phyloP scores from a whole-genome alignment of 1,140 invertebrate genomes.

The Drosophila watanabei region DNA sequence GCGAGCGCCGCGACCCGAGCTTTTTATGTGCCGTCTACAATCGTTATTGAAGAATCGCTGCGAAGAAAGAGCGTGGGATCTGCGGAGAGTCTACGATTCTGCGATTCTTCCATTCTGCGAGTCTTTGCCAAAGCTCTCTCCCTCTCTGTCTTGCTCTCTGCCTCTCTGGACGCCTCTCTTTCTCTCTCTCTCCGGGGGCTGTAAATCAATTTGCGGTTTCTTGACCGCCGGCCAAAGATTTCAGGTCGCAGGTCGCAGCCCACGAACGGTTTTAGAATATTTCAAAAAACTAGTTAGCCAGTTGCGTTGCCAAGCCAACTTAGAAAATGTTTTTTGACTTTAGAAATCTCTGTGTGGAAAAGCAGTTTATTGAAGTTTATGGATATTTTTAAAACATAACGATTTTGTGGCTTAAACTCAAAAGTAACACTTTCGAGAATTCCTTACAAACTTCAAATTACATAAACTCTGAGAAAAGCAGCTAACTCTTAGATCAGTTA shows the following conservation, averaged over 20 bases:
- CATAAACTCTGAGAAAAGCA: background rate
- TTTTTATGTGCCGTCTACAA: conserved; percentile 83
- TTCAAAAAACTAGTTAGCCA: conserved; percentile 5
- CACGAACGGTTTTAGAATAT: background rate
- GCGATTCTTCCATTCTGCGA: background rate
- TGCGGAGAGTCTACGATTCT: conserved; percentile 10
- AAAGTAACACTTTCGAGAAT: background rate
- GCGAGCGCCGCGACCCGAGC: conserved; percentile 72
- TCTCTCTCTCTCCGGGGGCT: conserved; percentile 3
- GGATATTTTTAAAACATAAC: accelerated
- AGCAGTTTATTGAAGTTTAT: background rate
- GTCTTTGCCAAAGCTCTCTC: conserved; percentile 1
- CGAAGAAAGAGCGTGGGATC: conserved; percentile 5
- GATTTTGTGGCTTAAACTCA: background rate
- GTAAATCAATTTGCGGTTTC: conserved; percentile 59
- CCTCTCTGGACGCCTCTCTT: background rate
- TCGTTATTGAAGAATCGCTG: conserved; percentile 35
- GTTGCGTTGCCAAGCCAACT: background rate
- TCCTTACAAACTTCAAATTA: accelerated
- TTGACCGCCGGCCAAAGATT: conserved; percentile 54
- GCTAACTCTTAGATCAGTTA: background rate
- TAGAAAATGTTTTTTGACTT: background rate
- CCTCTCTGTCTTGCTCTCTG: conserved; percentile 2
- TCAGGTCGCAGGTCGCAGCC: conserved; percentile 23
- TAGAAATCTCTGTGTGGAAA: background rate